phyloP scores from a whole-genome alignment of 1,140 invertebrate genomes.

The Ostrea denselamellosa region DNA sequence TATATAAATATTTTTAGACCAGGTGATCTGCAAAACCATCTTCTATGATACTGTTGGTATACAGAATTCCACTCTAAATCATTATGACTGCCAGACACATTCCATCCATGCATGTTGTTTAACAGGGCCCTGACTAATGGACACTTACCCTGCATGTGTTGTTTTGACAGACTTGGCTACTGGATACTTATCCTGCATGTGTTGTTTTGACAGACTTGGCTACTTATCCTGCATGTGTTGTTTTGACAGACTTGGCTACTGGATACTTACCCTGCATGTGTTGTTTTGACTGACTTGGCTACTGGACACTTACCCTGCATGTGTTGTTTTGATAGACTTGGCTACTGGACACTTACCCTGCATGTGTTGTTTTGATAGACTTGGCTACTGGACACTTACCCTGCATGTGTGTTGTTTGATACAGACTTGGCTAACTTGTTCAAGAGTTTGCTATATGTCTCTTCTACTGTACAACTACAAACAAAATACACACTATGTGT shows the following conservation, averaged over 20 bases:
- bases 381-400: conserved; percentile 70
- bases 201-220: too few relatives aligned
- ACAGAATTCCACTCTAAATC: too few relatives aligned
- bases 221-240: too few relatives aligned
- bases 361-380: not conserved
- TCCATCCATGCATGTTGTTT: too few relatives aligned
- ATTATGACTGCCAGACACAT: too few relatives aligned
- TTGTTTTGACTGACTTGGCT: conserved; percentile 78
- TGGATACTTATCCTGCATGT: too few relatives aligned
- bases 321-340: not conserved
- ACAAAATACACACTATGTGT: not conserved
- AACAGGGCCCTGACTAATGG: too few relatives aligned
- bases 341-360: not conserved
- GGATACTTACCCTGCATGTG: conserved; percentile 75
- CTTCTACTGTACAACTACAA: conserved; percentile 76
- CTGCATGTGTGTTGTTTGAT: conserved; percentile 75
- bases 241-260: not conserved
- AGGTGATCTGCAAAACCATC: too few relatives aligned
- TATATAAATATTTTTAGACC: too few relatives aligned
- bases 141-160: too few relatives aligned
- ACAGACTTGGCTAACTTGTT: conserved; percentile 79
- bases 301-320: conserved; percentile 51
- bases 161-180: too few relatives aligned
- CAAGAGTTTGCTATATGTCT: conserved; percentile 76
- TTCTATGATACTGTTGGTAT: too few relatives aligned